These are phyloP conservation scores for Ypsolopha sequella DNA, from an alignment of 2,888 invertebrate genomes.

Conservation along the genomic window DNA sequence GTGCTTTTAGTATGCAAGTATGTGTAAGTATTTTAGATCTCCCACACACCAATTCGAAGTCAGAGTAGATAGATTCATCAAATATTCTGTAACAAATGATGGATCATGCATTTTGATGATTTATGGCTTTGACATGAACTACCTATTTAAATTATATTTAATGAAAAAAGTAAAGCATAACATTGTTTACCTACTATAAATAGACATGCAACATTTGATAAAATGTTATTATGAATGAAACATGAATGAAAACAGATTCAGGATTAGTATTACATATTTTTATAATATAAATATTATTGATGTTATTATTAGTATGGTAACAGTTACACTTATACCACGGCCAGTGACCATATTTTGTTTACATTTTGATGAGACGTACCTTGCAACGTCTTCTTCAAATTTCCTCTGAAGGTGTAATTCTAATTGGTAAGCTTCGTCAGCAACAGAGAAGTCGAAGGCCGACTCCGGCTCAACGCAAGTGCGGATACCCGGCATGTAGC, in stretches of 20 bases:
- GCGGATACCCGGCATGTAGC: slow-evolving; percentile 55
- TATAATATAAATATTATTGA: no score
- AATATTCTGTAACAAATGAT: slow-evolving; percentile 66
- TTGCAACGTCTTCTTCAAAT: slow-evolving; percentile 56
- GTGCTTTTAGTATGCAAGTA: slow-evolving; percentile 71
- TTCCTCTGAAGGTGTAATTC: slow-evolving; percentile 45
- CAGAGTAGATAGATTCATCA: slow-evolving; percentile 71
- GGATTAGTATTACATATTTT: no score
- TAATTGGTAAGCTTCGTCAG: slow-evolving; percentile 44
- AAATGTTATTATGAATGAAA: no score
- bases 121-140: no score
- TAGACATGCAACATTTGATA: no score
- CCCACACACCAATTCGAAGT: slow-evolving; percentile 72
- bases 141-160: no score
- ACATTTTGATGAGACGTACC: slow-evolving; percentile 21
- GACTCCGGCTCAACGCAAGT: slow-evolving; percentile 41
- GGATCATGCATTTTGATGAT: slow-evolving; percentile 4
- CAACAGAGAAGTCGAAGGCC: slow-evolving; percentile 37
- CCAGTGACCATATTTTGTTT: no score
- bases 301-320: no score
- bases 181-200: no score
- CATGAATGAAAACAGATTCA: no score
- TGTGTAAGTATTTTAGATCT: slow-evolving; percentile 70
- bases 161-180: no score
- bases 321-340: no score